Evolutionary conservation across 2,888 invertebrate genomes (phyloP).

Genomic region (Branchellion lobata): DNA sequence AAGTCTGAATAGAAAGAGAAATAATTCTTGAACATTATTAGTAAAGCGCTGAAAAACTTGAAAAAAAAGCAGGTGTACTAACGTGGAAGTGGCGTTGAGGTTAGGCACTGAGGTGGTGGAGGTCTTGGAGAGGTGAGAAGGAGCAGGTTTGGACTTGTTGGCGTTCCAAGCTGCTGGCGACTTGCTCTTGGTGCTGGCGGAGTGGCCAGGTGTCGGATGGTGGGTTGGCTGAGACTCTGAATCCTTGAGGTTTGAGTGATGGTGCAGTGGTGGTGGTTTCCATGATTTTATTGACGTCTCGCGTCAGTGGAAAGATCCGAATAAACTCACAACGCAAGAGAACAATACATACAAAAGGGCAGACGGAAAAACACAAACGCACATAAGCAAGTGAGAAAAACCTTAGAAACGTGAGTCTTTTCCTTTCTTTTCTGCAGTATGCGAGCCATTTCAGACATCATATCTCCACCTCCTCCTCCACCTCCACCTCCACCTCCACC

Average conservation of each 20-base stretch:
- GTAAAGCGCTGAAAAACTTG: too few relatives aligned
- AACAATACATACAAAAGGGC: too few relatives aligned
- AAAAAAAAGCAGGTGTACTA: too few relatives aligned
- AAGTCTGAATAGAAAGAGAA: too few relatives aligned
- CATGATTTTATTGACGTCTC: too few relatives aligned
- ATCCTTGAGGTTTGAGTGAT: neutral
- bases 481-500: slow-evolving; percentile 27
- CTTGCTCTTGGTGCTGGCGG: neutral
- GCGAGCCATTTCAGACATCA: slow-evolving; percentile 97
- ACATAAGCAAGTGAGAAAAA: neutral
- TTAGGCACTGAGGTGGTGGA: neutral
- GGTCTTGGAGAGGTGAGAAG: neutral
- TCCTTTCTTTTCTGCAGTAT: slow-evolving; percentile 84
- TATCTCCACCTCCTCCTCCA: slow-evolving; percentile 63
- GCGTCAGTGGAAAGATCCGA: too few relatives aligned
- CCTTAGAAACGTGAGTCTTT: slow-evolving; percentile 52
- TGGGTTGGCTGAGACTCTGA: neutral
- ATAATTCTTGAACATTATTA: too few relatives aligned
- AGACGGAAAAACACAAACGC: too few relatives aligned
- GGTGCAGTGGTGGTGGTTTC: too few relatives aligned
- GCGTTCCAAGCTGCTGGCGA: too few relatives aligned
- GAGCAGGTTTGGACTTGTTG: neutral
- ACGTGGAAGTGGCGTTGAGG: neutral
- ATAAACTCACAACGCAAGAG: too few relatives aligned
- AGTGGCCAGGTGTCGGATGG: neutral